phyloP scores from a whole-genome alignment of 1,140 invertebrate genomes.

The Hydropsyche tenuis region DNA sequence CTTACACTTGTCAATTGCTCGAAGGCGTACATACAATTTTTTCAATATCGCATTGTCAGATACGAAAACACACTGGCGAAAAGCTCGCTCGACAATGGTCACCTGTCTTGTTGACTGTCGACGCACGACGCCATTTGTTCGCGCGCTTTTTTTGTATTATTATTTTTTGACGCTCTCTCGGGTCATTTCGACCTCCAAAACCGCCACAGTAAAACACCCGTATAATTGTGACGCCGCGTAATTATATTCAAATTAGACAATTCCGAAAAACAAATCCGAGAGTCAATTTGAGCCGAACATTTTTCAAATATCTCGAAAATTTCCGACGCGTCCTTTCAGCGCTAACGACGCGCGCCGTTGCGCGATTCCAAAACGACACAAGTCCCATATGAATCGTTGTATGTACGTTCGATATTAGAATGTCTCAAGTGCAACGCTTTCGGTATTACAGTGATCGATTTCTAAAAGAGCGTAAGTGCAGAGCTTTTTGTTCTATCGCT shows the following conservation, averaged over 20 bases:
- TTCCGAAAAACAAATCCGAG: neutral
- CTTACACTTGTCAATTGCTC: too few relatives aligned
- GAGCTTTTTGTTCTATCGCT: neutral
- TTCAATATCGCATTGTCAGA: neutral
- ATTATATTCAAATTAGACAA: constrained; percentile 18
- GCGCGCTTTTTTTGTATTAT: too few relatives aligned
- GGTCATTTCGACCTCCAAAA: too few relatives aligned
- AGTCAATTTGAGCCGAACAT: neutral
- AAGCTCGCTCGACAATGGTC: neutral
- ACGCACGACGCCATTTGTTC: neutral
- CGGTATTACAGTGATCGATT: neutral
- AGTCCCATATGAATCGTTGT: neutral
- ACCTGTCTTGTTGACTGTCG: constrained; percentile 8
- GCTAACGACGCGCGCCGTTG: neutral
- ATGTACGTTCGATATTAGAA: neutral
- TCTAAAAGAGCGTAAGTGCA: constrained; percentile 1
- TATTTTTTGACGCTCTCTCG: too few relatives aligned
- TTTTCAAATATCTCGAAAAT: constrained; percentile 19
- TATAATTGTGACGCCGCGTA: neutral
- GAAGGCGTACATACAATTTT: too few relatives aligned
- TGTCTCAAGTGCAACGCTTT: neutral
- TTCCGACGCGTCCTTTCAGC: constrained; percentile 13
- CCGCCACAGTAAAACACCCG: too few relatives aligned
- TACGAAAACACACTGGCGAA: neutral
- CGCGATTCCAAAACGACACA: neutral